A percentile compares a stretch with the other conserved stretches of the same genome.
Evolutionary conservation across 2,113 vertebrate genomes (phyloP).

Genomic region (Perccottus glenii): DNA sequence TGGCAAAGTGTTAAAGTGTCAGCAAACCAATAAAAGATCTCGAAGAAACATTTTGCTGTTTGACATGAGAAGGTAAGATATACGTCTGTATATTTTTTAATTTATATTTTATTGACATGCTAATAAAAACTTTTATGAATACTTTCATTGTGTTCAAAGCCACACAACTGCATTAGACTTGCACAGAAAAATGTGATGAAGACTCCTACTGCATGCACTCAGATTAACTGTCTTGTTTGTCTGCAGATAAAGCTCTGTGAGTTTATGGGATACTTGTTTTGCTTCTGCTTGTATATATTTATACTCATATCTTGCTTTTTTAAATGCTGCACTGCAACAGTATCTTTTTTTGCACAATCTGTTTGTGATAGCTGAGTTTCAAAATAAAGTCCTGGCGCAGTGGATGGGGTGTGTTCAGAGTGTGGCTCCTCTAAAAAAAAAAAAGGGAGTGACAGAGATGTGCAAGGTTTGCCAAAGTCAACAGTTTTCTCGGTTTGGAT

Average conservation of each 20-base stretch:
- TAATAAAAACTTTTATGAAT: too few species aligned
- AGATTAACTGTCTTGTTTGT: conserved; percentile 41
- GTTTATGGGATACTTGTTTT: conserved; percentile 24
- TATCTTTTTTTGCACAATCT: conserved; percentile 42
- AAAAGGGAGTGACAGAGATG: conserved; percentile 38
- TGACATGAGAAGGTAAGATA: too few species aligned
- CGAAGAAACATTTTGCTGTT: too few species aligned
- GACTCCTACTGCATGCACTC: not conserved
- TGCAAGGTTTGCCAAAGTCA: conserved; percentile 70
- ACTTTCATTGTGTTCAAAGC: too few species aligned
- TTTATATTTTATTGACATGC: too few species aligned
- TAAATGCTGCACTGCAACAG: not conserved
- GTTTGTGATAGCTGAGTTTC: conserved; percentile 51
- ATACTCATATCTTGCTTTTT: conserved; percentile 17
- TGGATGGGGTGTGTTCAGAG: conserved; percentile 15
- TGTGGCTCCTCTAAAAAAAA: conserved; percentile 43
- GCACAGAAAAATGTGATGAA: too few species aligned
- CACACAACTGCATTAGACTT: too few species aligned
- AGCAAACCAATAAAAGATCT: too few species aligned
- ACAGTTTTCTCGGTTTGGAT: conserved; percentile 66
- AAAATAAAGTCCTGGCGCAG: conserved; percentile 35
- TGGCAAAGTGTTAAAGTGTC: too few species aligned
- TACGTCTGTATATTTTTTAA: too few species aligned
- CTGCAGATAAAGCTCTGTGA: conserved; percentile 37
- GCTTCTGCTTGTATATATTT: not conserved